These are phyloP conservation scores for Chrysolina americana DNA, from an alignment of 2,888 invertebrate genomes.

Conservation along the genomic window DNA sequence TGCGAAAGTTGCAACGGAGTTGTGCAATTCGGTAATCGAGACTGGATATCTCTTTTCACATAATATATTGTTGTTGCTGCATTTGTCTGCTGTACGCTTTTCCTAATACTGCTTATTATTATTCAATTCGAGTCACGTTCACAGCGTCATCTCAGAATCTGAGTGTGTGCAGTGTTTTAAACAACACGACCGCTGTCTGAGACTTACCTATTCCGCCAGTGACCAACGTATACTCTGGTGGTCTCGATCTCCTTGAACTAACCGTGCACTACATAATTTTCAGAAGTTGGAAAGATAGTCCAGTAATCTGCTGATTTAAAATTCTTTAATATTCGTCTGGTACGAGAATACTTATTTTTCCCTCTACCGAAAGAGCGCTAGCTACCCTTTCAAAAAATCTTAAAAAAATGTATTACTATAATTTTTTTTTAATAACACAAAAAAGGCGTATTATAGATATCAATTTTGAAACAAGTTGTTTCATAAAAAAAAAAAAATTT, in stretches of 20 bases:
- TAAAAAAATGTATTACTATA: no score
- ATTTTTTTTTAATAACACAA: no score
- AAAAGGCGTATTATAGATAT: no score
- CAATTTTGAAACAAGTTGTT: no score
- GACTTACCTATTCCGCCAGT: background rate
- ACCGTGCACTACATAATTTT: background rate
- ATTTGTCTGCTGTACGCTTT: constrained; percentile 45
- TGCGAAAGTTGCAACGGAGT: constrained; percentile 40
- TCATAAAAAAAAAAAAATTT: no score
- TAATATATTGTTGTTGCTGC: constrained; percentile 43
- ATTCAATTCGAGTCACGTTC: constrained; percentile 50
- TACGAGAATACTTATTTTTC: no score
- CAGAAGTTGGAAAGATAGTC: no score
- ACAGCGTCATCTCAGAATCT: constrained; percentile 35
- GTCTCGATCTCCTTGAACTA: background rate
- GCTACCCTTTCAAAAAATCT: no score
- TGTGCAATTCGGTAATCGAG: constrained; percentile 42
- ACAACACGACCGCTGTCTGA: constrained; percentile 9
- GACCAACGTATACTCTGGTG: constrained; percentile 8
- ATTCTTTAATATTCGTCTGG: no score
- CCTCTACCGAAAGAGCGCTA: no score
- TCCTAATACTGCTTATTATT: constrained; percentile 49
- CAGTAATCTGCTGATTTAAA: no score
- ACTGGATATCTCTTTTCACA: constrained; percentile 46
- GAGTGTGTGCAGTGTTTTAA: constrained; percentile 39